Percentiles rank a stretch among this genome's conserved stretches.
These are phyloP conservation scores for Scylla paramamosain DNA, from an alignment of 1,140 invertebrate species.

Conservation along the genomic window DNA sequence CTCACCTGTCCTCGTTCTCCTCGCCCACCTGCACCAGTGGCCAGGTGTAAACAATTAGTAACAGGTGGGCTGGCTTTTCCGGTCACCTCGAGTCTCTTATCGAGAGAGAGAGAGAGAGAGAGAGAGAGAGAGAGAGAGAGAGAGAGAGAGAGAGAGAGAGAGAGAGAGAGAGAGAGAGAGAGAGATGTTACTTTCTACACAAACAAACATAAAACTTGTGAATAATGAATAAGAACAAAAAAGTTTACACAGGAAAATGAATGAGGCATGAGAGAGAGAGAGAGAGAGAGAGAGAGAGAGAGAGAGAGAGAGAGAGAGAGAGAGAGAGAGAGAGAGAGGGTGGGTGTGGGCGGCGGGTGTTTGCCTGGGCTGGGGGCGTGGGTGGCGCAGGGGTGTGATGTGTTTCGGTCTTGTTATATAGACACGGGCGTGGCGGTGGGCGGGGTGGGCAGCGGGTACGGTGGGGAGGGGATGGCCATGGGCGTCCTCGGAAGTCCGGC, in stretches of 20 bases:
- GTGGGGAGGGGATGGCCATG: neutral
- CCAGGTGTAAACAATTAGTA: neutral
- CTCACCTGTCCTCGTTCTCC: too few species aligned
- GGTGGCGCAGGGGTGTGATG: constrained; percentile 41
- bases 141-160: neutral
- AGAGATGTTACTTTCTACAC: too few species aligned
- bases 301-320: neutral
- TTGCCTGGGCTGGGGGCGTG: constrained; percentile 21
- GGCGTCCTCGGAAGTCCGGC: constrained; percentile 43
- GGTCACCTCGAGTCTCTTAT: neutral
- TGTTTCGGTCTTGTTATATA: constrained; percentile 35
- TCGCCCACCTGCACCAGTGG: neutral
- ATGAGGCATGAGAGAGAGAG: too few species aligned
- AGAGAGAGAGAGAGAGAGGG: too few species aligned
- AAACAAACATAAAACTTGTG: too few species aligned
- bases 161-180: too few species aligned
- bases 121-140: too few species aligned
- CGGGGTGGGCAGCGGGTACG: neutral
- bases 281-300: neutral
- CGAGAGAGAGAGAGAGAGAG: neutral
- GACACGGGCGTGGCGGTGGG: constrained; percentile 31
- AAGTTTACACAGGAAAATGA: too few species aligned
- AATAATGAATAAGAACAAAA: too few species aligned
- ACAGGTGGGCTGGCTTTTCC: neutral
- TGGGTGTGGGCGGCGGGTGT: neutral